Percentiles rank a stretch among this genome's conserved stretches.
Conservation (phyloP, 1,140 invertebrate species). For the Delia radicum region DNA sequence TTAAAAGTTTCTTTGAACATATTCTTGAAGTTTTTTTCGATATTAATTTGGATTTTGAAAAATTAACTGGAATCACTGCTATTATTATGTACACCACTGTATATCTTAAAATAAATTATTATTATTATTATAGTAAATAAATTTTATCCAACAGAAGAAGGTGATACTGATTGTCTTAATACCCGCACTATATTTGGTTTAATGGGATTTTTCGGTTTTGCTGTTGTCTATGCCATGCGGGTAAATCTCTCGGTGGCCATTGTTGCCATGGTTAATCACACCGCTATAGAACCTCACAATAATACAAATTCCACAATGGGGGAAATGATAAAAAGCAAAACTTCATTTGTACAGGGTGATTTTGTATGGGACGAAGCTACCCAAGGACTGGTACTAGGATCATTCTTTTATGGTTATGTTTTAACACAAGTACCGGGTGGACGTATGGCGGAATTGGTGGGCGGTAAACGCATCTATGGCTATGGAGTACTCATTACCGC, state of each 20-base stretch:
- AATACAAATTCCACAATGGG: constrained; percentile 57
- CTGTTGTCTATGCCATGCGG: constrained; percentile 90
- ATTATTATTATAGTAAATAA: background rate
- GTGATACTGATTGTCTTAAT: constrained; percentile 56
- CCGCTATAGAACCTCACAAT: constrained; percentile 58
- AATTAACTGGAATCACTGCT: background rate
- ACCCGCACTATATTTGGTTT: constrained; percentile 79
- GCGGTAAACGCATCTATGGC: constrained; percentile 81
- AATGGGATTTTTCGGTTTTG: constrained; percentile 89
- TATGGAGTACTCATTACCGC: constrained; percentile 85
- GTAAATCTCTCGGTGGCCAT: constrained; percentile 98
- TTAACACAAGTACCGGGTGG: constrained; percentile 81
- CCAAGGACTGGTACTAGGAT: constrained; percentile 81
- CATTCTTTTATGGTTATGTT: constrained; percentile 90
- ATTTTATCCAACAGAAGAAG: background rate
- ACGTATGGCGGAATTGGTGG: constrained; percentile 79
- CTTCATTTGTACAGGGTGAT: constrained; percentile 64
- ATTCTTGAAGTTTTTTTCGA: too few relatives aligned
- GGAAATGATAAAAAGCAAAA: constrained; percentile 63
- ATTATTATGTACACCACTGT: background rate
- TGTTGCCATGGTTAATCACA: constrained; percentile 92
- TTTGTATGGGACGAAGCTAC: constrained; percentile 72
- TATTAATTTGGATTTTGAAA: too few relatives aligned
- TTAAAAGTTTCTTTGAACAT: too few relatives aligned
- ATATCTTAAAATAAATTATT: background rate